phyloP scores from a whole-genome alignment of 2,797 vertebrate genomes.

The Knipowitschia caucasica region DNA sequence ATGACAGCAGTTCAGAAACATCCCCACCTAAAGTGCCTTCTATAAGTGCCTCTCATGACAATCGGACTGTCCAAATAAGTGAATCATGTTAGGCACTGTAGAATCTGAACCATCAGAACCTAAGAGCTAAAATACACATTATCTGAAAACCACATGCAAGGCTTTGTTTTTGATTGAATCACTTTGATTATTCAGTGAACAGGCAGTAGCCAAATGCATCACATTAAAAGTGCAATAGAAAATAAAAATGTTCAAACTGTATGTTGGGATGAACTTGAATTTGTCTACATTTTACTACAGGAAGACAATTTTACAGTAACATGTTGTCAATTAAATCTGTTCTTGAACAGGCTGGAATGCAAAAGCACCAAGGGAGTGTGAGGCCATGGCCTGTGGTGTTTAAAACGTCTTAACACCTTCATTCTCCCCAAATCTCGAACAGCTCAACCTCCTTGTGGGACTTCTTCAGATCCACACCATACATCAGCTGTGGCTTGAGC shows the following conservation, averaged over 20 bases:
- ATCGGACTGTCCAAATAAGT: not conserved
- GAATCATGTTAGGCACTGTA: constrained; percentile 40
- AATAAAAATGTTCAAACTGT: constrained; percentile 26
- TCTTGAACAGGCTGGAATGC: constrained; percentile 55
- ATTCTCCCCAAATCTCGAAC: constrained; percentile 8
- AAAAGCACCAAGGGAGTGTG: constrained; percentile 20
- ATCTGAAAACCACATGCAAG: constrained; percentile 19
- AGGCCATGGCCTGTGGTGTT: constrained; percentile 14
- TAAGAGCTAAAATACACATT: constrained; percentile 12
- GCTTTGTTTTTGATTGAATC: constrained; percentile 9
- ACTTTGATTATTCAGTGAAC: constrained; percentile 18
- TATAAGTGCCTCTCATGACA: too few relatives aligned
- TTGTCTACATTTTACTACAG: constrained; percentile 18
- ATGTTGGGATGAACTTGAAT: constrained; percentile 3
- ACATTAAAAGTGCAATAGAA: constrained; percentile 60
- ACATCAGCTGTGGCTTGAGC: not conserved
- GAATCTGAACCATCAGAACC: constrained; percentile 3
- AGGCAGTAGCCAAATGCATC: constrained; percentile 46
- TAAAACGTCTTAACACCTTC: constrained; percentile 36
- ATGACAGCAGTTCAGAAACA: constrained; percentile 27
- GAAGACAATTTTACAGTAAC: constrained; percentile 1
- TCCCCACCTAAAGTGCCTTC: constrained; percentile 33
- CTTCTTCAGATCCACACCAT: constrained; percentile 34
- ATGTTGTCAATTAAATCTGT: constrained; percentile 20
- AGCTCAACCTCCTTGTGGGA: constrained; percentile 22